Evolutionary conservation across 2,113 vertebrate species (phyloP).

Genomic region (Montifringilla adamsi): DNA sequence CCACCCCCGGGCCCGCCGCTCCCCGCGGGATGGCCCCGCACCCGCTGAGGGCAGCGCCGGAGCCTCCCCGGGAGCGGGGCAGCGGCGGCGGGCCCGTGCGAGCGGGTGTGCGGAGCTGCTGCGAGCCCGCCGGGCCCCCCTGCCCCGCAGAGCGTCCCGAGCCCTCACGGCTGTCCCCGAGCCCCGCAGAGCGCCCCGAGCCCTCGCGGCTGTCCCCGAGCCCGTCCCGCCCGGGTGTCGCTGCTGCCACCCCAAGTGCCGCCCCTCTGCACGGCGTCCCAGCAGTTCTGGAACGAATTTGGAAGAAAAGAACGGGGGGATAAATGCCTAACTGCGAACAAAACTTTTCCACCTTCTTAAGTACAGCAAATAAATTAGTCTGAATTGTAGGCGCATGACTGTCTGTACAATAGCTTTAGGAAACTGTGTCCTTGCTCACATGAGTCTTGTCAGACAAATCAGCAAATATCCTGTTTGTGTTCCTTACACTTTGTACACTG

Average conservation of each 20-base stretch:
- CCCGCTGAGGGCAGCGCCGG: not conserved
- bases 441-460: not conserved
- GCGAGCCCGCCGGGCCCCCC: not conserved
- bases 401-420: not conserved
- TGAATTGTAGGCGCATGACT: not conserved
- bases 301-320: fast-evolving
- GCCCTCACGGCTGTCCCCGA: not conserved
- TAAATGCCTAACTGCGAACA: not conserved
- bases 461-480: not conserved
- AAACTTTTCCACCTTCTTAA: not conserved
- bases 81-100: no score
- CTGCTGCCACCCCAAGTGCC: not conserved
- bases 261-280: not conserved
- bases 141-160: not conserved
- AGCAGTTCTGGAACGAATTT: not conserved
- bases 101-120: not conserved
- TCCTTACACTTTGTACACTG: fast-evolving
- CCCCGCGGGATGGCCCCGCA: no score
- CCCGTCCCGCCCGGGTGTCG: not conserved
- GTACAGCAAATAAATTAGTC: not conserved
- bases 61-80: not conserved
- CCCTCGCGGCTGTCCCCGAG: not conserved
- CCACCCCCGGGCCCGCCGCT: not conserved
- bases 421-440: not conserved
- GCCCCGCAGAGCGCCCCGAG: not conserved